These are phyloP conservation scores for Myioborus melanocephalus DNA, from an alignment of 2,797 vertebrate species.

Conservation along the genomic window DNA sequence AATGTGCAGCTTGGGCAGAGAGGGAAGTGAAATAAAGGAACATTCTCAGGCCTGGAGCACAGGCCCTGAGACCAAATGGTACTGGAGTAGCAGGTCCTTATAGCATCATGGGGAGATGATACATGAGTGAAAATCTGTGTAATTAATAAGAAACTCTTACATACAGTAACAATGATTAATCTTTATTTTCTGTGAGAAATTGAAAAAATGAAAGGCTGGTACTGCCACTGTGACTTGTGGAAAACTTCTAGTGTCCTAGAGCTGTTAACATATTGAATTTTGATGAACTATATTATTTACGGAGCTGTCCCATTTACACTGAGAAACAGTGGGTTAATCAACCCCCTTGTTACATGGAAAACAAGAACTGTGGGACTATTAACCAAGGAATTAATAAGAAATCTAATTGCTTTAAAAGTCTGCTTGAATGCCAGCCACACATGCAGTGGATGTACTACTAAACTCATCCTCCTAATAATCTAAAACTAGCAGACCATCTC, in stretches of 20 bases:
- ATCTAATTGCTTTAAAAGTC: background rate
- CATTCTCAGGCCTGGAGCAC: accelerated
- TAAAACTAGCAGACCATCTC: background rate
- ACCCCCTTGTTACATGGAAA: background rate
- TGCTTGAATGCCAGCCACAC: background rate
- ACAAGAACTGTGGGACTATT: background rate
- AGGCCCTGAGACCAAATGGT: background rate
- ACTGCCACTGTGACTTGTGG: background rate
- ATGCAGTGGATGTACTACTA: background rate
- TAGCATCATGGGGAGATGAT: background rate
- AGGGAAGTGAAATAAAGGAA: background rate
- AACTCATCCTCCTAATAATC: background rate
- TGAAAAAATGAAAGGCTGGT: background rate
- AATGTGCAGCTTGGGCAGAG: background rate
- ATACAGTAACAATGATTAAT: background rate
- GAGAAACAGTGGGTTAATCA: background rate
- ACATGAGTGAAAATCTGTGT: background rate
- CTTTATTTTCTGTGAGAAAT: background rate
- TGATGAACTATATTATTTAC: background rate
- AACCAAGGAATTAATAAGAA: background rate
- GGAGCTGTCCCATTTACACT: background rate
- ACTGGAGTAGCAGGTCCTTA: background rate
- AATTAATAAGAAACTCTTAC: background rate
- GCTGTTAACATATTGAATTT: background rate
- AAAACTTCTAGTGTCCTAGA: background rate